A percentile compares a stretch with the other conserved stretches of the same genome.
Evolutionary conservation across 2,797 vertebrate species (phyloP).

Genomic region (Scleropages formosus): DNA sequence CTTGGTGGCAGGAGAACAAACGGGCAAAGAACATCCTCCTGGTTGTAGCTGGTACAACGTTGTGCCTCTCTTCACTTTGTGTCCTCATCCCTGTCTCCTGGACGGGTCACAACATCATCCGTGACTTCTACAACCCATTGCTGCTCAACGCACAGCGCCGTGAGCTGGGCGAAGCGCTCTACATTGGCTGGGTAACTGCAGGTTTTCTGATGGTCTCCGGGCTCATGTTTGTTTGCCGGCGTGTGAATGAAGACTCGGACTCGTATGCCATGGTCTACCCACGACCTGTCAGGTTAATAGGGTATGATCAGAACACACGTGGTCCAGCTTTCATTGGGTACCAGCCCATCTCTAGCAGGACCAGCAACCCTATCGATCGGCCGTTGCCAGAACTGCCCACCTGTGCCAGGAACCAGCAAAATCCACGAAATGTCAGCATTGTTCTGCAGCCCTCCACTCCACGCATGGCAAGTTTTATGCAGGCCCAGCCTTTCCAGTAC

Average conservation of each 20-base stretch:
- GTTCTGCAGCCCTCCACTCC: neutral
- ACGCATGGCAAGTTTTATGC: neutral
- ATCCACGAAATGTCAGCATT: neutral
- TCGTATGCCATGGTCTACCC: slow-evolving; percentile 48
- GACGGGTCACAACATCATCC: slow-evolving; percentile 63
- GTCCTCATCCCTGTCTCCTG: slow-evolving; percentile 74
- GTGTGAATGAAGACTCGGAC: slow-evolving; percentile 46
- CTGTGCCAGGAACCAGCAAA: neutral
- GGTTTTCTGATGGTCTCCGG: slow-evolving; percentile 65
- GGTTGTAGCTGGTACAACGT: slow-evolving; percentile 70
- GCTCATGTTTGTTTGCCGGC: slow-evolving; percentile 70
- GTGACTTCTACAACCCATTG: slow-evolving; percentile 64
- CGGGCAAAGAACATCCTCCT: slow-evolving; percentile 62
- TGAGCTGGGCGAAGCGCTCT: slow-evolving; percentile 76
- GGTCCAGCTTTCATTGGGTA: slow-evolving; percentile 45
- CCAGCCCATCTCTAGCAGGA: slow-evolving; percentile 46
- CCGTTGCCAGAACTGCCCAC: neutral
- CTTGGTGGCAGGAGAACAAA: slow-evolving; percentile 36
- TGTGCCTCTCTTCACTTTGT: slow-evolving; percentile 72
- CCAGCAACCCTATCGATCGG: slow-evolving; percentile 40
- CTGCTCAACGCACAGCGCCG: slow-evolving; percentile 58
- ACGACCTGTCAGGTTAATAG: neutral
- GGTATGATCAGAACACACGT: slow-evolving; percentile 30
- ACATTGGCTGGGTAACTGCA: slow-evolving; percentile 67
- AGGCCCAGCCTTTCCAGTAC: slow-evolving; percentile 38